Evolutionary conservation across 2,113 vertebrate species (phyloP), one percentile per base, ranked within the genome.

Genomic region (Anarrhichthys ocellatus): DNA sequence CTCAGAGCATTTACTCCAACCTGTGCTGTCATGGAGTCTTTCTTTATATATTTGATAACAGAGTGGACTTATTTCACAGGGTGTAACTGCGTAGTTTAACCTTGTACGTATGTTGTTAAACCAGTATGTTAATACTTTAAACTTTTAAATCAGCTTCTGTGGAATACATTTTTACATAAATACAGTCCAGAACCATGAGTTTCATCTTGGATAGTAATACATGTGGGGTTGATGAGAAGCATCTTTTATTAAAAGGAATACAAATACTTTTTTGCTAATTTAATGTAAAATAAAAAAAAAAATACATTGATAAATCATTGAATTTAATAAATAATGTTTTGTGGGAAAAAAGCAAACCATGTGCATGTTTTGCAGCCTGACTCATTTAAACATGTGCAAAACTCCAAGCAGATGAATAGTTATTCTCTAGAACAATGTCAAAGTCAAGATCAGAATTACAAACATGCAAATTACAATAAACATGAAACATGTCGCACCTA

Each of bases 381-480:
- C 58, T 32, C 7, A 52, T 75, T 69, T 62, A 27, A 36, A 73
- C 1, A 29, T 50, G 22, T 59, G 29, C 36, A 79, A 59, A 66
- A 72, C 27, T n/a, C 13, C 34, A 24, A 56, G 29, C 58, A 71
- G 48, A 87, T 82, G 5, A 76, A 62, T 14, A 34, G 20, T 58
- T 17, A 44, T 82, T 65, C 27, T 24, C 52, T 46, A 66, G 52
- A 76, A 75, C 38, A 58, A 48, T 13, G 78, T 73, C 18, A 32
- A 82, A 71, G 74, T 73, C 38, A 24, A 40, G 27, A 80, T 58
- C 24, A 52, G 7, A 66, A 40, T 18, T 59, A 7, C 65, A 69
- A 72, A 77, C 52, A 61, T 65, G 73, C 46, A 68, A 81, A 85
- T 74, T n/a, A 65, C 40, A 32, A 29, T 52, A 80, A 82, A 78